phyloP scores from a whole-genome alignment of 2,888 invertebrate species.

The Camptogramma bilineatum region DNA sequence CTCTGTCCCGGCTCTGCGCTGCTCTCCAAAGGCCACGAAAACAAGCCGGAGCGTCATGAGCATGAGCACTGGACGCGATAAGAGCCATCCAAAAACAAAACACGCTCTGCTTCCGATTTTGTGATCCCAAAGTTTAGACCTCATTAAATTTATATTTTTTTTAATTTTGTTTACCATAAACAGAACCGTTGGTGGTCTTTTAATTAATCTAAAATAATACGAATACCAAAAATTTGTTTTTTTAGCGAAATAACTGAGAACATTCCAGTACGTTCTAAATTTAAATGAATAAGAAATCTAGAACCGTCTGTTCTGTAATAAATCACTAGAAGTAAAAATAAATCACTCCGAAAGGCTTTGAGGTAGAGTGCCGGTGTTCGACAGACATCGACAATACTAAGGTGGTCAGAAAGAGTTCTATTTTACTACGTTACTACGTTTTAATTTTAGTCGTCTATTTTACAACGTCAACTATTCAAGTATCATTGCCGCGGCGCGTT shows the following conservation, averaged over 20 bases:
- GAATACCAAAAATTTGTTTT: conserved; percentile 26
- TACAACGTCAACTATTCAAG: too few species aligned
- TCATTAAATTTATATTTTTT: conserved; percentile 8
- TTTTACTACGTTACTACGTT: too few species aligned
- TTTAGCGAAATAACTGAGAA: conserved; percentile 36
- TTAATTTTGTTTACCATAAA: neutral
- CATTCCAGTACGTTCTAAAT: conserved; percentile 46
- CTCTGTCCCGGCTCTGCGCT: too few species aligned
- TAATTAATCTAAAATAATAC: conserved; percentile 43
- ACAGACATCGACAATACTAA: too few species aligned
- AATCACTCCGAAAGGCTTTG: conserved; percentile 45
- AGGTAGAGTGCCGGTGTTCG: neutral
- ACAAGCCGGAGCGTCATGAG: too few species aligned
- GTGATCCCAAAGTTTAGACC: conserved; percentile 2
- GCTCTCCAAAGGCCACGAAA: too few species aligned
- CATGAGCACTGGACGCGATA: too few species aligned
- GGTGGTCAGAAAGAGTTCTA: too few species aligned
- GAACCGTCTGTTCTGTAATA: conserved; percentile 51
- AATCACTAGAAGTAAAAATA: conserved; percentile 59
- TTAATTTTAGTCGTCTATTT: too few species aligned
- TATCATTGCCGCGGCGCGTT: too few species aligned
- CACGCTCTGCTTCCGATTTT: neutral
- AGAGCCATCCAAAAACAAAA: neutral
- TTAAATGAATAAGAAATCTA: conserved; percentile 46
- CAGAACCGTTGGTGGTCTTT: conserved; percentile 42